Evolutionary conservation across 2,888 invertebrate species (phyloP).

Genomic region (Agrotis segetum): DNA sequence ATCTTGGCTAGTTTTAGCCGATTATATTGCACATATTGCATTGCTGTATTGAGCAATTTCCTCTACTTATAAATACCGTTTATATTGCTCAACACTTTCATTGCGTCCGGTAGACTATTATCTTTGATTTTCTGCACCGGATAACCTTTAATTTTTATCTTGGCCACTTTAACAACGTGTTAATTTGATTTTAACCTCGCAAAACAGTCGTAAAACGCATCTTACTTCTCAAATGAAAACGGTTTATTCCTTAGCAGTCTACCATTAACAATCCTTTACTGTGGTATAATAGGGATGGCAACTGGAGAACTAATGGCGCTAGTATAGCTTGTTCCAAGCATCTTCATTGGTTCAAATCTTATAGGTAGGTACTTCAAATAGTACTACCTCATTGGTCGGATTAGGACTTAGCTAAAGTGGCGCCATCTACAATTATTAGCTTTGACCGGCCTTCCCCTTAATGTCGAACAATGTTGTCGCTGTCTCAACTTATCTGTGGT

Average conservation of each 20-base stretch:
- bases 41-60: conserved; percentile 48
- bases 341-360: too few species aligned
- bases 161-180: conserved; percentile 8
- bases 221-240: neutral
- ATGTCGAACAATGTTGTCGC: conserved; percentile 5
- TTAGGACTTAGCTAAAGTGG: too few species aligned
- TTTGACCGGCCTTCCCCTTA: too few species aligned
- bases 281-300: conserved; percentile 10
- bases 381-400: too few species aligned
- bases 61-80: conserved; percentile 25
- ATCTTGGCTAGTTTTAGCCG: conserved; percentile 11
- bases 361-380: too few species aligned
- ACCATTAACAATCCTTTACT: neutral
- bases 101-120: conserved; percentile 43
- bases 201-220: neutral
- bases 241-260: neutral
- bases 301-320: too few species aligned
- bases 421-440: too few species aligned
- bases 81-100: conserved; percentile 45
- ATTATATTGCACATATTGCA: conserved; percentile 9
- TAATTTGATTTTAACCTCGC: conserved; percentile 30
- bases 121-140: conserved; percentile 29
- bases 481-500: conserved; percentile 3
- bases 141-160: conserved; percentile 19
- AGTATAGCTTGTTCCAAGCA: too few species aligned